These are phyloP conservation scores for Bradypodion ventrale DNA, from an alignment of 2,797 vertebrate genomes.

Conservation along the genomic window DNA sequence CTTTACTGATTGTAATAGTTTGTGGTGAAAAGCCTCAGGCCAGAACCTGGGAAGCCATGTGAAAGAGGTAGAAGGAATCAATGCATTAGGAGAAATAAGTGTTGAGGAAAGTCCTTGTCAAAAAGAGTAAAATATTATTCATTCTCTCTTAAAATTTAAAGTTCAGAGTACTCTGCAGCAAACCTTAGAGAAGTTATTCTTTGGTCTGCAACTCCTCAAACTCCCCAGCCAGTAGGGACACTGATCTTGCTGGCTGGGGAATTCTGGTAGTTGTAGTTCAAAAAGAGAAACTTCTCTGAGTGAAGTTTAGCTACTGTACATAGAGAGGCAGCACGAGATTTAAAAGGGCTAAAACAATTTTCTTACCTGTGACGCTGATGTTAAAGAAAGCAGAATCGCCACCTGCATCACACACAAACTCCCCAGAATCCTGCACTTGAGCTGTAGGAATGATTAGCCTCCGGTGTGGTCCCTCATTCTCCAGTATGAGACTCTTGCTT, in stretches of 20 bases:
- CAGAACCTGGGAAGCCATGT: not conserved
- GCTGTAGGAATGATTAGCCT: constrained; percentile 83
- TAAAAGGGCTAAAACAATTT: not conserved
- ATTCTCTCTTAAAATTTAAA: not conserved
- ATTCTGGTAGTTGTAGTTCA: not conserved
- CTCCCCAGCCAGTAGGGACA: too few relatives aligned
- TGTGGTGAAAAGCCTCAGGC: not conserved
- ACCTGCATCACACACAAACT: constrained; percentile 90
- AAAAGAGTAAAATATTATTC: not conserved
- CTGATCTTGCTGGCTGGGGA: too few relatives aligned
- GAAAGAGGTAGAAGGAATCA: not conserved
- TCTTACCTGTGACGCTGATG: constrained; percentile 87
- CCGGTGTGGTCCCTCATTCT: constrained; percentile 80
- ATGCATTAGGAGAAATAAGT: not conserved
- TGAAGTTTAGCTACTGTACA: too few relatives aligned
- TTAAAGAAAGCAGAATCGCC: constrained; percentile 91
- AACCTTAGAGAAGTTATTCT: too few relatives aligned
- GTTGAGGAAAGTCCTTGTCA: not conserved
- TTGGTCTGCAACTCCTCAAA: too few relatives aligned
- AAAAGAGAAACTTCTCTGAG: not conserved
- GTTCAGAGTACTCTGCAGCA: not conserved
- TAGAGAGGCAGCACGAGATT: not conserved
- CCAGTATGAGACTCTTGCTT: constrained; percentile 79
- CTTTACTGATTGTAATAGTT: not conserved
- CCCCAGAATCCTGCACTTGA: constrained; percentile 83